Evolutionary conservation across 2,797 vertebrate genomes (phyloP).

Genomic region (Mus caroli): DNA sequence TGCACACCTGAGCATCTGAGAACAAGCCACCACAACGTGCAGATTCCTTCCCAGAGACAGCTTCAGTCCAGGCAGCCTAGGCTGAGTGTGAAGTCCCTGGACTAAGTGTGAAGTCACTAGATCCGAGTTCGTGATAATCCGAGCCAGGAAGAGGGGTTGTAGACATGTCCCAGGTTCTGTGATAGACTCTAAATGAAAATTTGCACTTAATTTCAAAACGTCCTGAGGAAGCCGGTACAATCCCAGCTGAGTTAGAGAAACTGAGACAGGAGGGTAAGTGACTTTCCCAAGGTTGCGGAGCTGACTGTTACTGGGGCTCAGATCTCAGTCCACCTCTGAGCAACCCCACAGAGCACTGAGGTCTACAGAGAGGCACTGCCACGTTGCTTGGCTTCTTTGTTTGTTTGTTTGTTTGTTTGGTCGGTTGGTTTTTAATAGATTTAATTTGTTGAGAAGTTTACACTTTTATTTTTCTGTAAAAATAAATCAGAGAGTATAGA

Average conservation of each 20-base stretch:
- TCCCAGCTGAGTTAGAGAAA: not conserved
- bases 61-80: not conserved
- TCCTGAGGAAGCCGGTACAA: not conserved
- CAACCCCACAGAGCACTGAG: not conserved
- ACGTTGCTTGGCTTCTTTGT: not conserved
- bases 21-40: not conserved
- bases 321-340: not conserved
- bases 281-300: conserved; percentile 12
- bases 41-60: not conserved
- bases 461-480: conserved; percentile 10
- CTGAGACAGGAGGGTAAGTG: not conserved
- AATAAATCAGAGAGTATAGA: not conserved
- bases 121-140: not conserved
- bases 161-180: not conserved
- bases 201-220: not conserved
- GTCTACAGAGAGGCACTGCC: not conserved
- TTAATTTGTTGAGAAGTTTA: conserved; percentile 20
- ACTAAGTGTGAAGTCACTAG: conserved; percentile 29
- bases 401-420: not conserved
- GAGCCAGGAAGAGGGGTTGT: not conserved
- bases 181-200: not conserved
- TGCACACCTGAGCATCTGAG: conserved; percentile 41
- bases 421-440: not conserved
- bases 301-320: not conserved
- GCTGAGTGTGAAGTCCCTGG: conserved; percentile 20